Evolutionary conservation across 2,888 invertebrate genomes (phyloP).

Genomic region (Bellardia bayeri): DNA sequence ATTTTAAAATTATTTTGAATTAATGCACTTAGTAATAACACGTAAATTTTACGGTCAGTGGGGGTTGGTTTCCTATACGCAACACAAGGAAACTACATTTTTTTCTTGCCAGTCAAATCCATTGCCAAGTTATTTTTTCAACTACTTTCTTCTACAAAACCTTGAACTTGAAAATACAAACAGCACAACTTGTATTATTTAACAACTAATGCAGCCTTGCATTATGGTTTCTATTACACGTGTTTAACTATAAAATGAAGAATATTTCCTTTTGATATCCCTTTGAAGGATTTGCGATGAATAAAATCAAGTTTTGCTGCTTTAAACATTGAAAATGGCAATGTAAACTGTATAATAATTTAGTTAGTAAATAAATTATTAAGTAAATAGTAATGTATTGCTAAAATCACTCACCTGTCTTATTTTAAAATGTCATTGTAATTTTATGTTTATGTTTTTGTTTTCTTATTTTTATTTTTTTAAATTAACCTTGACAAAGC

Average conservation of each 20-base stretch:
- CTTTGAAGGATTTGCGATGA: constrained; percentile 27
- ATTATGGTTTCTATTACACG: constrained; percentile 40
- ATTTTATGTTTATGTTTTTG: constrained; percentile 7
- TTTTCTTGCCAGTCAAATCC: neutral
- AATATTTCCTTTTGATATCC: constrained; percentile 11
- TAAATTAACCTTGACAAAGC: constrained; percentile 21
- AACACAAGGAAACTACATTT: neutral
- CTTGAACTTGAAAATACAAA: constrained; percentile 58
- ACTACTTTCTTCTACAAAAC: constrained; percentile 7
- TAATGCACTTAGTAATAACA: constrained; percentile 11
- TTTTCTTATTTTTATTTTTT: neutral
- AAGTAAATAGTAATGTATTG: constrained; percentile 14
- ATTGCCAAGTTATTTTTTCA: constrained; percentile 51
- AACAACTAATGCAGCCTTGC: constrained; percentile 36
- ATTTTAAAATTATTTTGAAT: neutral
- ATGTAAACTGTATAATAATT: neutral
- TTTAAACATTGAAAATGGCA: constrained; percentile 40
- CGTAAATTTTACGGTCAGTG: constrained; percentile 21
- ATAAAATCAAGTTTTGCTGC: constrained; percentile 3
- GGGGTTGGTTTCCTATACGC: neutral
- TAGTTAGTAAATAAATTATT: constrained; percentile 35
- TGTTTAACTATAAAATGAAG: constrained; percentile 13
- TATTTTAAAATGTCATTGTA: constrained; percentile 46
- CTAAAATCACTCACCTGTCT: constrained; percentile 1
- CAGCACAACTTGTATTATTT: constrained; percentile 20